Conservation (phyloP, 2,888 invertebrate species). For the Acronicta alni region DNA sequence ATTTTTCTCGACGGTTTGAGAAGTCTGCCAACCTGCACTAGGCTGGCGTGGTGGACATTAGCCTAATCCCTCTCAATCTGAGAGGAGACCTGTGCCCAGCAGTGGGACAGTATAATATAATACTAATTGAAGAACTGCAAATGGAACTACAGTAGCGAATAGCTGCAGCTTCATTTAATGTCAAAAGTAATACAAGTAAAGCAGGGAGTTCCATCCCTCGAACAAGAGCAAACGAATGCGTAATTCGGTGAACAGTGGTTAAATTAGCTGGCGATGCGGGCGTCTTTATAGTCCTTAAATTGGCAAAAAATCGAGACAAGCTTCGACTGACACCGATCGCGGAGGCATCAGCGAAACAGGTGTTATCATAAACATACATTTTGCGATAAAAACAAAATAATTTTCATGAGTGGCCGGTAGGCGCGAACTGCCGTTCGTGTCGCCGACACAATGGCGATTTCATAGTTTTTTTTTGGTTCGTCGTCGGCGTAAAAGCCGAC, state of each 20-base stretch:
- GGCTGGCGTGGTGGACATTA: no score
- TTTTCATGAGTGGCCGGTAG: constrained; percentile 88
- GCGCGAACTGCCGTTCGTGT: constrained; percentile 88
- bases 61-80: no score
- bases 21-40: no score
- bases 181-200: constrained; percentile 40
- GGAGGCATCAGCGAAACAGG: constrained; percentile 89
- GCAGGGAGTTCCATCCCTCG: constrained; percentile 48
- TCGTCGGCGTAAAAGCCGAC: constrained; percentile 85
- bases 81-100: no score
- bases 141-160: constrained; percentile 20
- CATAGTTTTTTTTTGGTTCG: constrained; percentile 84
- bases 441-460: constrained; percentile 88
- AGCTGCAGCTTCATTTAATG: constrained; percentile 40
- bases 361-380: constrained; percentile 90
- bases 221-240: constrained; percentile 76
- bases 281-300: constrained; percentile 88
- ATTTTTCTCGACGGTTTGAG: no score
- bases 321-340: constrained; percentile 87
- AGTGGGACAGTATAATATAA: no score
- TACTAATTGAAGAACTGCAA: constrained; percentile 20
- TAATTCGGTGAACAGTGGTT: constrained; percentile 87
- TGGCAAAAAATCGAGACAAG: constrained; percentile 88
- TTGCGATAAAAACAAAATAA: constrained; percentile 89
- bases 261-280: constrained; percentile 88